These are phyloP conservation scores for Hozukius guyotensis DNA, from an alignment of 2,797 vertebrate species.

Conservation along the genomic window DNA sequence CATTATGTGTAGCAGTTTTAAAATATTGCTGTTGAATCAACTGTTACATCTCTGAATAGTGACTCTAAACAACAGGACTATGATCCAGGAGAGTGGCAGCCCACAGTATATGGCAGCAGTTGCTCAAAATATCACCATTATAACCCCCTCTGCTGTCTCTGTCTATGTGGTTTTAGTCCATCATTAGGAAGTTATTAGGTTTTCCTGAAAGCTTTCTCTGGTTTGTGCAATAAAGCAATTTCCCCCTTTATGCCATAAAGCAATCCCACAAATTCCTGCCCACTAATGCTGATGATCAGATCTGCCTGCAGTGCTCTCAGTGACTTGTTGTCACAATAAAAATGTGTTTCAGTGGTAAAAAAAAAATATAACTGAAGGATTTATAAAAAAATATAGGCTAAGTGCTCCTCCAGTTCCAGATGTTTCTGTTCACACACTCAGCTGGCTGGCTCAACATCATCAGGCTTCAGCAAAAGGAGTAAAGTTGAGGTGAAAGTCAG, in stretches of 20 bases:
- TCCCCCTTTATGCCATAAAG: neutral
- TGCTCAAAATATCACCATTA: neutral
- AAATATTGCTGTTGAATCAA: neutral
- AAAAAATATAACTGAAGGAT: neutral
- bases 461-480: slow-evolving; percentile 29
- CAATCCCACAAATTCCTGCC: neutral
- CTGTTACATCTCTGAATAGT: neutral
- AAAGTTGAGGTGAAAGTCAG: slow-evolving; percentile 64
- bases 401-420: neutral
- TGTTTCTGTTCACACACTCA: neutral
- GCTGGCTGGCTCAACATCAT: slow-evolving; percentile 11
- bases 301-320: neutral
- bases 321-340: neutral
- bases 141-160: neutral
- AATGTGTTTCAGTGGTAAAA: neutral
- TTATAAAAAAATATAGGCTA: neutral
- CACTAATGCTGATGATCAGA: neutral
- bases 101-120: neutral
- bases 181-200: neutral
- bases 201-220: neutral
- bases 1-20: neutral
- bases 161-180: neutral
- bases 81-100: neutral
- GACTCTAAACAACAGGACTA: neutral
- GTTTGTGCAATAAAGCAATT: neutral